These are phyloP conservation scores for Chloroceryle aenea DNA, from an alignment of 2,113 vertebrate species.

Conservation along the genomic window DNA sequence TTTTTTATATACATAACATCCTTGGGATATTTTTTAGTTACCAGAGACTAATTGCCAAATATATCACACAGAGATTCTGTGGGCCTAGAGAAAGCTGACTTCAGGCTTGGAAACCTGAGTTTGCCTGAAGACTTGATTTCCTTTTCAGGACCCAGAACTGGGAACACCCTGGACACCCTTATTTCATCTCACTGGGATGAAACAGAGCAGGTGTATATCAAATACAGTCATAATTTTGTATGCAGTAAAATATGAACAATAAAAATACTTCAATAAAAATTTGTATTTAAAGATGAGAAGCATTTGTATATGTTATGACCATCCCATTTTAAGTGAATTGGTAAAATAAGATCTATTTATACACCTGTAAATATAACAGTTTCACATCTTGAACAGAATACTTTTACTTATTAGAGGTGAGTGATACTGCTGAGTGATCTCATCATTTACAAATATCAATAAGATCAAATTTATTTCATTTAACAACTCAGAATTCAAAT, in stretches of 20 bases:
- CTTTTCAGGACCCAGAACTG: background rate
- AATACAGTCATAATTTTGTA: background rate
- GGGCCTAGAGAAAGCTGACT: background rate
- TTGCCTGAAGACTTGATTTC: background rate
- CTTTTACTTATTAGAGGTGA: background rate
- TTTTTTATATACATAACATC: background rate
- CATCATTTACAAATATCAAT: background rate
- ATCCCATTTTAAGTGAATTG: background rate
- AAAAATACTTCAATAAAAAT: background rate
- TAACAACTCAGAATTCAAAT: background rate
- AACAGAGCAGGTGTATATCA: background rate
- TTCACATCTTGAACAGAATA: fast-evolving
- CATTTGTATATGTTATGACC: background rate
- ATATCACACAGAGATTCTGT: background rate
- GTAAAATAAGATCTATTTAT: background rate
- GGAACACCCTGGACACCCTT: background rate
- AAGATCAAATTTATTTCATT: background rate
- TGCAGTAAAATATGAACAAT: fast-evolving
- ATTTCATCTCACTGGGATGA: background rate
- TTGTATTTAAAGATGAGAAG: background rate
- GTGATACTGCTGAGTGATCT: background rate
- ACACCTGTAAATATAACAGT: background rate
- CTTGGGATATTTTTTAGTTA: background rate
- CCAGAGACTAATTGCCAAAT: background rate
- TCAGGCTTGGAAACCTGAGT: background rate